Base-by-base conservation (phyloP, 2,888 invertebrate genomes). In the Troides helena region DNA sequence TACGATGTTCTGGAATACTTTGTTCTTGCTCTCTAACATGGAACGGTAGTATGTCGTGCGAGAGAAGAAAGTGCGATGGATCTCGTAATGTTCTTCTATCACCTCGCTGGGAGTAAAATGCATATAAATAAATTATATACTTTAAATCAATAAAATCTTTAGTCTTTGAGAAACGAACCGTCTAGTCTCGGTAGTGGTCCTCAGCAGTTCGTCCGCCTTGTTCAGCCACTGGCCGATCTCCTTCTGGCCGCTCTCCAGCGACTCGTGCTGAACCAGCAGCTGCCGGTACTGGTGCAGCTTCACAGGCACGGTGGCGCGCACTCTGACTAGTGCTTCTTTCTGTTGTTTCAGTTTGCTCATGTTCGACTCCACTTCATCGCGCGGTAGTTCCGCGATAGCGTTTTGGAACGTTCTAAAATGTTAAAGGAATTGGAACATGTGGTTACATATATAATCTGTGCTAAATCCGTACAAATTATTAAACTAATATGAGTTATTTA, bases 21-120 rank as follows among this genome's bases (percentile, higher is more conserved):
- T 98, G 87, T 98, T 98, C 90, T 98, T 98, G 84, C 97, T 98
- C 80, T 98, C 98, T 71, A 99, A 85, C 96, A 98, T 98, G 0
- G 98, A 97, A 79, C 97, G 97, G 89, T 98, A 98, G 88, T 98
- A 98, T 0, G 97, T 94, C 0, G 96, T 97, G 70, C 98, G 95
- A 0, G 97, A 96, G 87, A 99, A 98, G 93, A 98, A 98, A 14
- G 95, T 93, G 79, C 97, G 97, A 81, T 98, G 92, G 78, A 94
- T 94, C 76, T 97, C 97, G 66, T 98, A 93, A 73, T 96, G 95
- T 43, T 95, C 94, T 75, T 96, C 95, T 56, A 97, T 93, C 8
- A 94, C 89, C 76, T 97, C 96, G 70, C 96, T 95, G 73, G 95
- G 95, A 4, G 94, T 50, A 23, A 62, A 39, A 62, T 36, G 25